Percentiles rank a stretch among this genome's conserved stretches.
Conservation (phyloP, 1,140 invertebrate species). For the Lanistes nyassanus region DNA sequence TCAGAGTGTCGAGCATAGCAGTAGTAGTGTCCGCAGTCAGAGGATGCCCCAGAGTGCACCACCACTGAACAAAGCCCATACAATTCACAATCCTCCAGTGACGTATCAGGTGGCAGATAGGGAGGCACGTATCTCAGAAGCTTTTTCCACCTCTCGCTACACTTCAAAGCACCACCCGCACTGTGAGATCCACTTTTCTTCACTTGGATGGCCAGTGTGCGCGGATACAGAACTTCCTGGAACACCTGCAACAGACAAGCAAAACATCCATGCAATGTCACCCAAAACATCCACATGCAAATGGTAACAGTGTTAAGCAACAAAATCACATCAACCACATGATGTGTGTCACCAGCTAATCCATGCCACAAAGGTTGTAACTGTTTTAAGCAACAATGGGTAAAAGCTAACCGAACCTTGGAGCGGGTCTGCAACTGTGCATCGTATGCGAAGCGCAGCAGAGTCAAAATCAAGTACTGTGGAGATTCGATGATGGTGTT, state of each 20-base stretch:
- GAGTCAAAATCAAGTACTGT: constrained; percentile 80
- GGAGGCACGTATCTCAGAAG: constrained; percentile 10
- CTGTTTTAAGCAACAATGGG: no score
- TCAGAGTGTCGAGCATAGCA: constrained; percentile 76
- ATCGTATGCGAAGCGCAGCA: constrained; percentile 85
- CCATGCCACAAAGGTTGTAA: no score
- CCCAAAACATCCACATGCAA: no score
- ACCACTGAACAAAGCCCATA: constrained; percentile 84
- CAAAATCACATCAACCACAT: no score
- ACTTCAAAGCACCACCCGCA: not conserved
- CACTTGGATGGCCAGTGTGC: constrained; percentile 56
- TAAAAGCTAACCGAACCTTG: no score
- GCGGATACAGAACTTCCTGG: constrained; percentile 63
- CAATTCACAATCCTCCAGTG: constrained; percentile 28
- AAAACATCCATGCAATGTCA: no score
- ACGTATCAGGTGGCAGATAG: not conserved
- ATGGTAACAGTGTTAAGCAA: no score
- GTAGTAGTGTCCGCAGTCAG: constrained; percentile 89
- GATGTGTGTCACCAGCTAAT: no score
- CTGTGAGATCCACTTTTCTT: constrained; percentile 18
- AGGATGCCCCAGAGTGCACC: constrained; percentile 82
- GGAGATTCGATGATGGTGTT: constrained; percentile 79
- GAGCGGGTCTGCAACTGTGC: constrained; percentile 77
- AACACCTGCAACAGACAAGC: constrained; percentile 36
- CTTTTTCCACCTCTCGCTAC: constrained; percentile 3